A percentile compares a stretch with the other conserved stretches of the same genome.
These are phyloP conservation scores for Ceuthmochares aereus DNA, from an alignment of 2,113 vertebrate genomes.

Conservation along the genomic window DNA sequence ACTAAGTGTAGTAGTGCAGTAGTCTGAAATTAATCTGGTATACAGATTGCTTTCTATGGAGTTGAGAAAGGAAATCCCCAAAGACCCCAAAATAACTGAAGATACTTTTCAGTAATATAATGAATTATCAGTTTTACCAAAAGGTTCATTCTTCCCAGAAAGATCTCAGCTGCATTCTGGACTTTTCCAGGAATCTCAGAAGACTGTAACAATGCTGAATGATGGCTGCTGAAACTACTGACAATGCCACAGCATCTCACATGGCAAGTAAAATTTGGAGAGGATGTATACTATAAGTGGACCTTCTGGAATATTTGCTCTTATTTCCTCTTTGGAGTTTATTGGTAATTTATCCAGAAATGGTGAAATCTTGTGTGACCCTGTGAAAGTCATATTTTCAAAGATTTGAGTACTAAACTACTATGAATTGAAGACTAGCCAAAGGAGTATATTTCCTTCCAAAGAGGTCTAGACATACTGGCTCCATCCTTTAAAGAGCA, in stretches of 20 bases:
- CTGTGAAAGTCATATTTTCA: not conserved
- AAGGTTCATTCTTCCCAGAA: not conserved
- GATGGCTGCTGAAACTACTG: not conserved
- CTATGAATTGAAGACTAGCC: not conserved
- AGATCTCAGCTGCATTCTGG: not conserved
- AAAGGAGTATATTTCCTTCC: not conserved
- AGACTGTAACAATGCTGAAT: not conserved
- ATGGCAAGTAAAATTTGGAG: not conserved
- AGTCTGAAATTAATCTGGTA: not conserved
- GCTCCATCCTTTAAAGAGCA: not conserved
- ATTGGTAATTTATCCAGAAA: not conserved
- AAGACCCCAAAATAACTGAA: not conserved
- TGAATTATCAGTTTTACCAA: not conserved
- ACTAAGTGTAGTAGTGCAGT: not conserved
- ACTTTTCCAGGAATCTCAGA: not conserved
- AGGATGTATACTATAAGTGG: not conserved
- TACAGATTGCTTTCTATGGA: not conserved
- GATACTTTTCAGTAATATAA: not conserved
- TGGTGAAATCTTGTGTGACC: not conserved
- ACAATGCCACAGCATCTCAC: not conserved
- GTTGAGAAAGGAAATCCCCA: not conserved
- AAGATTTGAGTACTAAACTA: not conserved
- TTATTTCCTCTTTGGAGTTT: not conserved
- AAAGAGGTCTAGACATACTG: slow-evolving; percentile 13
- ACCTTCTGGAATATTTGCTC: not conserved